These are phyloP conservation scores for Gorsachius magnificus DNA, from an alignment of 2,797 vertebrate genomes.

Conservation along the genomic window DNA sequence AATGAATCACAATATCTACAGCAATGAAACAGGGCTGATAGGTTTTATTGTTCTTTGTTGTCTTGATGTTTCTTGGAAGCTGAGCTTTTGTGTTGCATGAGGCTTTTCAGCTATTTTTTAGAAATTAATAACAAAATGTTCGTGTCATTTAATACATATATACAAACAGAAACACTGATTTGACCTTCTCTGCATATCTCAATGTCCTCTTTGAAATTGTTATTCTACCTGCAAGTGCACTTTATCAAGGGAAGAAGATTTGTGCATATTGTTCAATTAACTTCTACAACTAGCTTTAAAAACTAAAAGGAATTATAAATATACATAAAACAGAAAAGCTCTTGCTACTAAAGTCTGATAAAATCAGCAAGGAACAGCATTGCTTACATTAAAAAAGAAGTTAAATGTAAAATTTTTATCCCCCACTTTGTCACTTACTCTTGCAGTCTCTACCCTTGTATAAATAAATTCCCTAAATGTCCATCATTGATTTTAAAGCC, in stretches of 20 bases:
- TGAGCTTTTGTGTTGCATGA: not conserved
- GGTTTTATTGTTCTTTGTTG: not conserved
- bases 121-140: conserved; percentile 5
- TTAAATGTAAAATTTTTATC: not conserved
- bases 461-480: not conserved
- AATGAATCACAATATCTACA: not conserved
- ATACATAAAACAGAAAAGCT: not conserved
- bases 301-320: not conserved
- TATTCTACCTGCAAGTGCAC: not conserved
- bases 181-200: not conserved
- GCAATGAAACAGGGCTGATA: not conserved
- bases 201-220: not conserved
- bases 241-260: not conserved
- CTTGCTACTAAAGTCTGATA: not conserved
- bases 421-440: not conserved
- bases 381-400: not conserved
- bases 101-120: not conserved
- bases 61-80: not conserved
- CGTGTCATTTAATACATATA: not conserved
- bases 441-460: not conserved
- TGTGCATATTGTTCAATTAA: not conserved
- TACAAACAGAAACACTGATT: not conserved
- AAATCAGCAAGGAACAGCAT: not conserved
- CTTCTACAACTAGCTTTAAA: not conserved
- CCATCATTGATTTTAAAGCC: not conserved